These are phyloP conservation scores for Elysia crispata DNA, from an alignment of 2,888 invertebrate genomes.

Conservation along the genomic window DNA sequence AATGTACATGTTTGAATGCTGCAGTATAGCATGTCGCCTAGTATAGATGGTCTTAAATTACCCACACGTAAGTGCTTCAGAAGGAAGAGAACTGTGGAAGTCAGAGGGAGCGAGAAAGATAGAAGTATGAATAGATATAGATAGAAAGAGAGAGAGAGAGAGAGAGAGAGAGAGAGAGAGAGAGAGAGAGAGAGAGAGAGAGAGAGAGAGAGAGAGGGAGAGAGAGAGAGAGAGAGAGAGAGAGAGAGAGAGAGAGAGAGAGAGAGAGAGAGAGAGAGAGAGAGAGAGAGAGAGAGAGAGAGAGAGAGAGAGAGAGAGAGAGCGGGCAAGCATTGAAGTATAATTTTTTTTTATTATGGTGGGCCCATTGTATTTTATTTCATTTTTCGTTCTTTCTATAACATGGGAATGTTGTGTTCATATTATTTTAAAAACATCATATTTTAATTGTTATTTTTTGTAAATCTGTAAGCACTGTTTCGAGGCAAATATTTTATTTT, in stretches of 20 bases:
- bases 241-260: background rate
- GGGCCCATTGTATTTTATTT: too few species aligned
- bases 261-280: slow-evolving; percentile 6
- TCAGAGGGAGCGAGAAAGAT: slow-evolving; percentile 17
- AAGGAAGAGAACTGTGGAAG: background rate
- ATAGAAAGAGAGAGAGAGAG: slow-evolving; percentile 14
- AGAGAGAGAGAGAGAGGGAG: background rate
- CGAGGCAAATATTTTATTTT: too few species aligned
- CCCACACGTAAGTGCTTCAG: background rate
- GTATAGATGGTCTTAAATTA: background rate
- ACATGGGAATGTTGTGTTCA: too few species aligned
- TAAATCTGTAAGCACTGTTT: too few species aligned
- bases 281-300: background rate
- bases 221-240: background rate
- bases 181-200: slow-evolving; percentile 29
- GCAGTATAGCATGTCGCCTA: too few species aligned
- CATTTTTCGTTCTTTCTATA: too few species aligned
- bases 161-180: slow-evolving; percentile 25
- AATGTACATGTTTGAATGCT: too few species aligned
- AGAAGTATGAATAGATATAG: background rate
- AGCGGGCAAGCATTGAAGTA: too few species aligned
- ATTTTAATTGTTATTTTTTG: too few species aligned
- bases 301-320: background rate
- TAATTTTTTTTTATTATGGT: too few species aligned
- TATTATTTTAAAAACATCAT: too few species aligned